phyloP scores from a whole-genome alignment of 2,888 invertebrate species.

The Priocnemis perturbator region DNA sequence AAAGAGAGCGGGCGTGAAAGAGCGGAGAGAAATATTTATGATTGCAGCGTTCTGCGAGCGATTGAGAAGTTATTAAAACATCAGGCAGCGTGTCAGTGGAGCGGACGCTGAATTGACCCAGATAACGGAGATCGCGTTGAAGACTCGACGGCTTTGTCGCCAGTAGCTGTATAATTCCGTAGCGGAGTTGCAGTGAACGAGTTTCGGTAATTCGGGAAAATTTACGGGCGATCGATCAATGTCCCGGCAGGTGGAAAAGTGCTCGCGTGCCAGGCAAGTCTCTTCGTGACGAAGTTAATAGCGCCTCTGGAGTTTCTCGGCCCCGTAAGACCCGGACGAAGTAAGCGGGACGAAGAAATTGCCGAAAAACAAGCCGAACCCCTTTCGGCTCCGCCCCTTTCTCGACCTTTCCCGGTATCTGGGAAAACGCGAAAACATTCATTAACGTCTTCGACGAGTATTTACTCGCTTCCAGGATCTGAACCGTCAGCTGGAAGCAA shows the following conservation, averaged over 20 bases:
- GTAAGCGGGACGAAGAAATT: conserved; percentile 42
- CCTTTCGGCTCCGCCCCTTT: not conserved
- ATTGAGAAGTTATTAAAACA: too few species aligned
- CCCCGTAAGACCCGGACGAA: conserved; percentile 9
- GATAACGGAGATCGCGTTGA: too few species aligned
- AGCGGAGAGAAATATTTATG: too few species aligned
- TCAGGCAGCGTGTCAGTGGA: too few species aligned
- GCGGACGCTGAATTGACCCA: too few species aligned
- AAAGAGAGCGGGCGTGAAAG: not conserved
- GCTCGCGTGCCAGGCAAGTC: conserved; percentile 48
- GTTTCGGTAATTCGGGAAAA: conserved; percentile 35
- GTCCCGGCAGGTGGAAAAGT: conserved; percentile 48
- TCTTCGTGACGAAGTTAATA: conserved; percentile 57
- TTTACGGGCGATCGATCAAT: conserved; percentile 57
- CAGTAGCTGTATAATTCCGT: conserved; percentile 14
- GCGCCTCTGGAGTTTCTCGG: conserved; percentile 21
- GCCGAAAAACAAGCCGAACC: conserved; percentile 45
- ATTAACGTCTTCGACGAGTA: conserved; percentile 47
- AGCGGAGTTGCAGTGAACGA: not conserved
- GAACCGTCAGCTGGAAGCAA: conserved; percentile 19
- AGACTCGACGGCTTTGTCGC: not conserved
- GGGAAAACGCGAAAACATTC: conserved; percentile 50
- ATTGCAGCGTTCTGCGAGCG: too few species aligned
- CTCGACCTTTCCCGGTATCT: not conserved
- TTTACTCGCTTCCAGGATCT: conserved; percentile 22